These are phyloP conservation scores for Bombycilla garrulus DNA, from an alignment of 2,113 vertebrate genomes.

Conservation along the genomic window DNA sequence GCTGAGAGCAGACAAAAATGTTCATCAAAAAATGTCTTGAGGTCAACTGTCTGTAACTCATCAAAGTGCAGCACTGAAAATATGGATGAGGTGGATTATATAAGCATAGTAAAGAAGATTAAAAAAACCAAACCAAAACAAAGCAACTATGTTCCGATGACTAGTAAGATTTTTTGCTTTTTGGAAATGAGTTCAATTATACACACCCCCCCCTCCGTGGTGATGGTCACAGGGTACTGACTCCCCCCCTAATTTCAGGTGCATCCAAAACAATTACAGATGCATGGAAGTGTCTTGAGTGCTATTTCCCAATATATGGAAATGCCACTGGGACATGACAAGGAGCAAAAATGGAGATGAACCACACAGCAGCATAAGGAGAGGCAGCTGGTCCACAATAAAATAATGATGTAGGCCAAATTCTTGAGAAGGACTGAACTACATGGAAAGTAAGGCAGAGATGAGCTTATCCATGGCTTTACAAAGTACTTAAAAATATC, in stretches of 20 bases:
- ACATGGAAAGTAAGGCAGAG: neutral
- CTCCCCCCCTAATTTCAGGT: neutral
- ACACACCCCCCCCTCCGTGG: neutral
- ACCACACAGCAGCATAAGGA: neutral
- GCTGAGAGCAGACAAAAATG: constrained; percentile 44
- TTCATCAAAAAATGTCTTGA: constrained; percentile 53
- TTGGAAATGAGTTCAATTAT: neutral
- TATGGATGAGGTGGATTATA: neutral
- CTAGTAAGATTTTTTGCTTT: neutral
- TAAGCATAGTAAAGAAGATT: neutral
- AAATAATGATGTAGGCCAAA: neutral
- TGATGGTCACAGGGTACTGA: neutral
- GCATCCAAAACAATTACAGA: neutral
- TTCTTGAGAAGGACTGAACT: neutral
- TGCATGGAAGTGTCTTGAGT: neutral
- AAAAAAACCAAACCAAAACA: neutral
- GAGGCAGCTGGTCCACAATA: neutral
- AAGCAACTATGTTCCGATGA: neutral
- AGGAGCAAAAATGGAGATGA: neutral
- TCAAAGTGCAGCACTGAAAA: neutral
- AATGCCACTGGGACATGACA: neutral
- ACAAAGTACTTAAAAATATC: neutral
- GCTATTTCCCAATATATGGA: neutral
- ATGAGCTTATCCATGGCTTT: neutral
- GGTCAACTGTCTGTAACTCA: constrained; percentile 28